Evolutionary conservation across 2,797 vertebrate species (phyloP).

Genomic region (Dermochelys coriacea): DNA sequence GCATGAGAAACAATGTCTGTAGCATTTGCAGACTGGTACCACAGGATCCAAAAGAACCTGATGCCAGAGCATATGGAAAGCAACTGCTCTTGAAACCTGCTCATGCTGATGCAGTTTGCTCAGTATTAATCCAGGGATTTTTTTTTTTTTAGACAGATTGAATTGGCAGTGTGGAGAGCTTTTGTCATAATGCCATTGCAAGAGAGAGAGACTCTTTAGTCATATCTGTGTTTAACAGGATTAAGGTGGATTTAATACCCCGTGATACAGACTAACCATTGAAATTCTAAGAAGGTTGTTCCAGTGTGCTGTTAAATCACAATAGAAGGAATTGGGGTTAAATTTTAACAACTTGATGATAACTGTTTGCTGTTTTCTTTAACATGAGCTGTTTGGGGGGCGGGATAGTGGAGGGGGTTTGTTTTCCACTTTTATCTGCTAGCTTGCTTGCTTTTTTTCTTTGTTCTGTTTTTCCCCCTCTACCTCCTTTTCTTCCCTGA

Average conservation of each 20-base stretch:
- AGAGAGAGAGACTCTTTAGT: constrained; percentile 36
- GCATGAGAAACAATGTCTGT: constrained; percentile 72
- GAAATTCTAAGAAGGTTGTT: constrained; percentile 53
- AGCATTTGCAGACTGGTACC: constrained; percentile 68
- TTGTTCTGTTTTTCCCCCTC: constrained; percentile 30
- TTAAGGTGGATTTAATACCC: constrained; percentile 69
- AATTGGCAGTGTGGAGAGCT: constrained; percentile 40
- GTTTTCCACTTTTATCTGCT: constrained; percentile 43
- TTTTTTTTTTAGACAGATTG: constrained; percentile 30
- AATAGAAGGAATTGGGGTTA: constrained; percentile 52
- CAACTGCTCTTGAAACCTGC: constrained; percentile 40
- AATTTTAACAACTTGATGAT: constrained; percentile 35
- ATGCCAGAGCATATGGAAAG: constrained; percentile 59
- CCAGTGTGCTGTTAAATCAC: constrained; percentile 62
- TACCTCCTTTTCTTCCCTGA: constrained; percentile 51
- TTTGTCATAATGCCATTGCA: constrained; percentile 46
- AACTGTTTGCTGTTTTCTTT: constrained; percentile 39
- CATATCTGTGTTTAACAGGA: constrained; percentile 67
- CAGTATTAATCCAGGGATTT: constrained; percentile 54
- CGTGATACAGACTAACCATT: constrained; percentile 44
- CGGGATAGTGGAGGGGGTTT: constrained; percentile 19
- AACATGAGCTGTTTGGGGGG: constrained; percentile 43
- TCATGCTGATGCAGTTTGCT: constrained; percentile 70
- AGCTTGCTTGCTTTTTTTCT: constrained; percentile 25
- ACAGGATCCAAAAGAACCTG: constrained; percentile 50